Percentiles rank a stretch among this genome's conserved stretches.
These are phyloP conservation scores for Tamias sibiricus DNA, from an alignment of 2,113 vertebrate species.

Conservation along the genomic window DNA sequence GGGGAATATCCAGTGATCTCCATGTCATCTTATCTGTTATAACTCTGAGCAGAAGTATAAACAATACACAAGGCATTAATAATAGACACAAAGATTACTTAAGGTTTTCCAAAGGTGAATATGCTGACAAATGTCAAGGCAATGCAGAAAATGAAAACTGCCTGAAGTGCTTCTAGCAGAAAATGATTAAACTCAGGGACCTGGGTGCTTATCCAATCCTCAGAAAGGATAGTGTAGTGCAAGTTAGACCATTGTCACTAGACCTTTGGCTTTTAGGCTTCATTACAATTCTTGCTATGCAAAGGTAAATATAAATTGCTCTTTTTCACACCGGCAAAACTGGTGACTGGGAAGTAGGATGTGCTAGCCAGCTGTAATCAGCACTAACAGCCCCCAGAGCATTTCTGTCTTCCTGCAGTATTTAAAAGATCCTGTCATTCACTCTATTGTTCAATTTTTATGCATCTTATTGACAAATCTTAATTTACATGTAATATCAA, in stretches of 20 bases:
- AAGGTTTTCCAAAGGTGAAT: not conserved
- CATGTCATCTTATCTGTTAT: not conserved
- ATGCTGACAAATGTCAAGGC: not conserved
- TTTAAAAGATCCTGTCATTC: not conserved
- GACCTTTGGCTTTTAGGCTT: not conserved
- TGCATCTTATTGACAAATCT: not conserved
- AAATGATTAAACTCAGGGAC: not conserved
- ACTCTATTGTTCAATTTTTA: not conserved
- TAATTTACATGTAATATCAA: not conserved
- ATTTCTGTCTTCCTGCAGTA: not conserved
- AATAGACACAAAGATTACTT: not conserved
- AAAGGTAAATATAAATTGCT: not conserved
- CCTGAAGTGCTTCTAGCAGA: not conserved
- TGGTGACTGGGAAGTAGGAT: not conserved
- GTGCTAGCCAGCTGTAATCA: not conserved
- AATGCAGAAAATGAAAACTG: not conserved
- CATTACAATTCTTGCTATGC: not conserved
- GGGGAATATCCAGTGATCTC: not conserved
- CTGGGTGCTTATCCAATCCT: not conserved
- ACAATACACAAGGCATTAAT: not conserved
- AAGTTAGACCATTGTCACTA: not conserved
- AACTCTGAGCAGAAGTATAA: not conserved
- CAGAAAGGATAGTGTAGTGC: not conserved
- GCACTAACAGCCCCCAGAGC: not conserved
- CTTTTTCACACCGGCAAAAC: fast-evolving